Conservation (phyloP, 2,888 invertebrate genomes). For the Heteromurus nitidus region DNA sequence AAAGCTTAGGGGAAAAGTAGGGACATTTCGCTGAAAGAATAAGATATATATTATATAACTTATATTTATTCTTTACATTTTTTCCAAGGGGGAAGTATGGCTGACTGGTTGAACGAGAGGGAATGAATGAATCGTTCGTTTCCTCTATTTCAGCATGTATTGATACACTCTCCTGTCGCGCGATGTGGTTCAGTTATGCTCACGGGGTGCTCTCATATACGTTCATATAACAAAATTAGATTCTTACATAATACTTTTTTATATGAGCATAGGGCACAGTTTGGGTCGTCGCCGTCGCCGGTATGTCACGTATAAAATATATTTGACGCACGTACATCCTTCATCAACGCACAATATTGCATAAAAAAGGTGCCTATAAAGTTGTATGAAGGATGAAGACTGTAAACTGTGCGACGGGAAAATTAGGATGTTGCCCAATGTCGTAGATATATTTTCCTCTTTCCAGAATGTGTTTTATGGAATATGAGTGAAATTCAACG, state of each 20-base stretch:
- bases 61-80: too few species aligned
- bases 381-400: too few species aligned
- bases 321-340: slow-evolving; percentile 6
- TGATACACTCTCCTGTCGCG: neutral
- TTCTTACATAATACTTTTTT: too few species aligned
- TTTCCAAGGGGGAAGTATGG: slow-evolving; percentile 44
- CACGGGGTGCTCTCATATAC: neutral
- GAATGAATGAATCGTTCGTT: slow-evolving; percentile 47
- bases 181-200: neutral
- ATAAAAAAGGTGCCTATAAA: too few species aligned
- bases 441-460: too few species aligned
- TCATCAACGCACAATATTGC: too few species aligned
- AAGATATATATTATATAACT: too few species aligned
- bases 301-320: slow-evolving; percentile 36
- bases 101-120: slow-evolving; percentile 38
- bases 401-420: too few species aligned
- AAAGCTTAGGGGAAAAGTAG: slow-evolving; percentile 32
- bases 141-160: neutral
- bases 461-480: neutral
- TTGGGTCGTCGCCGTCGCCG: too few species aligned
- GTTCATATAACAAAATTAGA: slow-evolving; percentile 2
- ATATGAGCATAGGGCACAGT: too few species aligned
- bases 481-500: neutral
- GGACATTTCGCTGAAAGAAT: too few species aligned
- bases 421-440: too few species aligned